A percentile compares a stretch with the other conserved stretches of the same genome.
Conservation (phyloP, 2,113 vertebrate species). For the Monopterus albus region DNA sequence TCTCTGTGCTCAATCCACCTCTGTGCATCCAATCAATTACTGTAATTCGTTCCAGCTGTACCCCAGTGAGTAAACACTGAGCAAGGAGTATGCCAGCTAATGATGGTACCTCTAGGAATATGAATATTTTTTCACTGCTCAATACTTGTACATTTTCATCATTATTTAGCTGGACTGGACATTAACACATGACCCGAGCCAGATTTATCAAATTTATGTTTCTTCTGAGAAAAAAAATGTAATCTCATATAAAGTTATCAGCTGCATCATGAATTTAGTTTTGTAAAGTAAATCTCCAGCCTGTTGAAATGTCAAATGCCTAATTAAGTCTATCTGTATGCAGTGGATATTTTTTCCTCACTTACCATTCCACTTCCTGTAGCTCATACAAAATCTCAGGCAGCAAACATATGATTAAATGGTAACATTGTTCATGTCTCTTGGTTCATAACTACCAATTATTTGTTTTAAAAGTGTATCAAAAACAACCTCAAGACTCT, state of each 20-base stretch:
- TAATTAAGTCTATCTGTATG: slow-evolving; percentile 32
- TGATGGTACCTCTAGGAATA: slow-evolving; percentile 46
- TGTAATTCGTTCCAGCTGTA: slow-evolving; percentile 40
- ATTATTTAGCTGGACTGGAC: slow-evolving; percentile 40
- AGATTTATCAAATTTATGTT: slow-evolving; percentile 19
- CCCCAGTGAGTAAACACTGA: slow-evolving; percentile 48
- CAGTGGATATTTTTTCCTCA: slow-evolving; percentile 1
- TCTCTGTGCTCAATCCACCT: slow-evolving; percentile 27
- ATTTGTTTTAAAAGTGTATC: background rate
- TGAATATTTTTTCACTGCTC: slow-evolving; percentile 17
- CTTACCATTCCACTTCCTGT: slow-evolving; percentile 5
- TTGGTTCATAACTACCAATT: slow-evolving; percentile 14
- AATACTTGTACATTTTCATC: slow-evolving; percentile 54
- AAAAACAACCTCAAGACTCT: slow-evolving; percentile 22
- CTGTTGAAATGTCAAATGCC: slow-evolving; percentile 48
- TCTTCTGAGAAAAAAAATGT: slow-evolving; percentile 43
- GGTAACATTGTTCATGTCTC: slow-evolving; percentile 5
- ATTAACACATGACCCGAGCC: slow-evolving; percentile 35
- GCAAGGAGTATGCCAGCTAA: slow-evolving; percentile 44
- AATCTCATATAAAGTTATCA: slow-evolving; percentile 33
- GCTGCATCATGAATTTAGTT: slow-evolving; percentile 8
- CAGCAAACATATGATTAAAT: slow-evolving; percentile 9
- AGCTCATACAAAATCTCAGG: background rate
- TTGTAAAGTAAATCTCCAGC: slow-evolving; percentile 19
- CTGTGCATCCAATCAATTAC: slow-evolving; percentile 63